A percentile compares a stretch with the other conserved stretches of the same genome.
Conservation (phyloP, 2,113 vertebrate species). For the Plestiodon gilberti region DNA sequence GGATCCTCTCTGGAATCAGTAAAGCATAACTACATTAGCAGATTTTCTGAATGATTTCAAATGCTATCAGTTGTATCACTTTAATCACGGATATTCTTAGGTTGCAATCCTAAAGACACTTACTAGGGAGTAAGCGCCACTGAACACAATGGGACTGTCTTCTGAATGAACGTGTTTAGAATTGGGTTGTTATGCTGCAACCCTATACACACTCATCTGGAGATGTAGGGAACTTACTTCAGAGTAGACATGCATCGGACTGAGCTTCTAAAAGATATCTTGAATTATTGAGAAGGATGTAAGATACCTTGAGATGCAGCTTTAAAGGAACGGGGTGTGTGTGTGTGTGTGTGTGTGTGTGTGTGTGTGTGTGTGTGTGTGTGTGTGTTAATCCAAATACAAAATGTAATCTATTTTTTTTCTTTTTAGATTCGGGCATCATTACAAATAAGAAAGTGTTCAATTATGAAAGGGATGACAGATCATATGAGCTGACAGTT, state of each 20-base stretch:
- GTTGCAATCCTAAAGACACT: too few species aligned
- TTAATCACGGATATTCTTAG: too few species aligned
- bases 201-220: too few species aligned
- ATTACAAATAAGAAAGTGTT: conserved; percentile 49
- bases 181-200: too few species aligned
- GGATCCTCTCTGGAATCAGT: neutral
- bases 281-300: neutral
- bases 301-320: neutral
- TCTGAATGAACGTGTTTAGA: too few species aligned
- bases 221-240: too few species aligned
- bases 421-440: conserved; percentile 28
- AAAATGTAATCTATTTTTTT: neutral
- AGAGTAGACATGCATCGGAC: neutral
- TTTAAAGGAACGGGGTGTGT: neutral
- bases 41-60: neutral
- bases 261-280: neutral
- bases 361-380: neutral
- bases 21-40: neutral
- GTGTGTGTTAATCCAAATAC: neutral
- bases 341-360: neutral
- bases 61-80: neutral
- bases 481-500: conserved; percentile 22
- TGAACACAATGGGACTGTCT: too few species aligned
- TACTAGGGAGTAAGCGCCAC: too few species aligned
- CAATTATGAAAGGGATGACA: conserved; percentile 53